phyloP scores from a whole-genome alignment of 2,113 vertebrate species.

The Saguinus imperator region DNA sequence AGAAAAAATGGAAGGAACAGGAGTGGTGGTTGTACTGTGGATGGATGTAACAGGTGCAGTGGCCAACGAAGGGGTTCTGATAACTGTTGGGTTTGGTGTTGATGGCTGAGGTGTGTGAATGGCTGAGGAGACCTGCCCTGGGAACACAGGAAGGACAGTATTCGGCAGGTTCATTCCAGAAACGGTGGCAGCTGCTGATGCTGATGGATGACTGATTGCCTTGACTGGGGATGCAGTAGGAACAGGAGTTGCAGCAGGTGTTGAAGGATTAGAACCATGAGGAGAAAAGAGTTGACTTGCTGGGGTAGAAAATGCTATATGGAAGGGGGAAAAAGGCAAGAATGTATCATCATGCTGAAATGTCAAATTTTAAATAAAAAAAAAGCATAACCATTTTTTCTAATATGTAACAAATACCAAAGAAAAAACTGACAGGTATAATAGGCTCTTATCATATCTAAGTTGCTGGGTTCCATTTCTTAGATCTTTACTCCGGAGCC shows the following conservation, averaged over 20 bases:
- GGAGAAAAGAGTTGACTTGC: constrained; percentile 92
- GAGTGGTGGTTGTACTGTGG: constrained; percentile 85
- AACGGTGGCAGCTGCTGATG: constrained; percentile 78
- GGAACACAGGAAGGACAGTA: constrained; percentile 83
- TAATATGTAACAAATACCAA: not conserved
- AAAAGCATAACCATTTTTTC: not conserved
- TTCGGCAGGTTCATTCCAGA: constrained; percentile 81
- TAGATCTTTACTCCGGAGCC: too few relatives aligned
- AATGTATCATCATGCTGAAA: not conserved
- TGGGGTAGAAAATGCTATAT: constrained; percentile 92
- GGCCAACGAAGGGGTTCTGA: constrained; percentile 83
- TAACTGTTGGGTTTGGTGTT: constrained; percentile 82
- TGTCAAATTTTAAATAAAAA: not conserved
- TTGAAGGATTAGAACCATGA: constrained; percentile 90
- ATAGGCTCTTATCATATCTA: fast-evolving
- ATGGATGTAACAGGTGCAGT: constrained; percentile 76
- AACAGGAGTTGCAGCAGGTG: constrained; percentile 87
- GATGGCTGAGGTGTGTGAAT: constrained; percentile 81
- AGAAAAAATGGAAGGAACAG: constrained; percentile 90
- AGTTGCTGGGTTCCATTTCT: not conserved
- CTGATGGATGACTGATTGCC: constrained; percentile 83
- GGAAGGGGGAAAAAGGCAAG: constrained; percentile 70
- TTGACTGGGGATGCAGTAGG: constrained; percentile 88
- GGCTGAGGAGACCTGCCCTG: constrained; percentile 83
- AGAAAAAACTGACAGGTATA: not conserved